Conservation (phyloP, 2,797 vertebrate genomes). For the Halcyon smyrnensis region DNA sequence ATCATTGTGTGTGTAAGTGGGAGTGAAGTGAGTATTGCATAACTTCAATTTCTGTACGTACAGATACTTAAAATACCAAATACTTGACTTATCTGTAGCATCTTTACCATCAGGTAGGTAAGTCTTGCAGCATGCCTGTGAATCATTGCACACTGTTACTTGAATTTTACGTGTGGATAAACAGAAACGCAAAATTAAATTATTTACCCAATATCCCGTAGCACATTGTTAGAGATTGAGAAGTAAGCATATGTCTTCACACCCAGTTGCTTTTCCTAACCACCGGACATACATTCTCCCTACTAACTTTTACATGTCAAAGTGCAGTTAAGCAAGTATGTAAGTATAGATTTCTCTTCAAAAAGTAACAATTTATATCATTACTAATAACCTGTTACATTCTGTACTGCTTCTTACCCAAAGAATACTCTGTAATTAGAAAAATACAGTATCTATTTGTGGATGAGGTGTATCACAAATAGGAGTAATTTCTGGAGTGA, state of each 20-base stretch:
- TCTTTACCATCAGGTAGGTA: not conserved
- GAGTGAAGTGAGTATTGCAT: not conserved
- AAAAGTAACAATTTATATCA: not conserved
- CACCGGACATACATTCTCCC: not conserved
- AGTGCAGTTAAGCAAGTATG: not conserved
- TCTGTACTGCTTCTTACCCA: not conserved
- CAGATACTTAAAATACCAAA: constrained; percentile 9
- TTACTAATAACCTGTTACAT: not conserved
- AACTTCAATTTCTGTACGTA: not conserved
- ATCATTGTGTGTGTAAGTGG: not conserved
- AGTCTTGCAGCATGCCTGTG: not conserved
- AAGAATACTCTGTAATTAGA: not conserved
- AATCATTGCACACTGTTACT: not conserved
- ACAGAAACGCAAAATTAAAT: not conserved
- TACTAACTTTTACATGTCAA: not conserved
- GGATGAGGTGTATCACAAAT: not conserved
- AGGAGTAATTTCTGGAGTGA: not conserved
- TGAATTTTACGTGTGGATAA: constrained; percentile 9
- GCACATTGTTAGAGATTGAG: not conserved
- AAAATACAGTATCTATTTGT: not conserved
- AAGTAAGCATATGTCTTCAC: not conserved
- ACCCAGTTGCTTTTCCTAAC: not conserved
- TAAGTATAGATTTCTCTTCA: not conserved
- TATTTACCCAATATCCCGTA: not conserved
- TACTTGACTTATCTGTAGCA: not conserved